Conservation (phyloP, 2,797 vertebrate species). For the Echiichthys vipera region DNA sequence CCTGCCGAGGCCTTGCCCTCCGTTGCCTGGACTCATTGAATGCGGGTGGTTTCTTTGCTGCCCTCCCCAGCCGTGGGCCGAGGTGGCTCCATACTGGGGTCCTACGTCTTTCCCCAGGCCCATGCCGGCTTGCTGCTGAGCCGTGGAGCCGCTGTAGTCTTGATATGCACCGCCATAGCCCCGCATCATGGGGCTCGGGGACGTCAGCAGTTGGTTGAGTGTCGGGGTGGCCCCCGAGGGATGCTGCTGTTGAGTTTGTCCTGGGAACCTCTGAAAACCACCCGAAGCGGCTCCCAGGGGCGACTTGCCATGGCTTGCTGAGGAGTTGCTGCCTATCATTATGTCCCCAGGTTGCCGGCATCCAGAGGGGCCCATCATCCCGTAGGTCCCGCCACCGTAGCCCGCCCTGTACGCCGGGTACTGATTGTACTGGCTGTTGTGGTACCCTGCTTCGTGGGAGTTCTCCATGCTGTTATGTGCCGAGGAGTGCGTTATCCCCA, state of each 20-base stretch:
- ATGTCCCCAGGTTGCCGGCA: constrained; percentile 85
- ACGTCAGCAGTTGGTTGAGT: constrained; percentile 94
- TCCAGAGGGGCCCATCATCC: constrained; percentile 88
- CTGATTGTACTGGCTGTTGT: constrained; percentile 91
- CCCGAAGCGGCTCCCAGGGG: constrained; percentile 83
- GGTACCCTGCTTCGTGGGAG: constrained; percentile 89
- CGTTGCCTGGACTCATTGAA: constrained; percentile 89
- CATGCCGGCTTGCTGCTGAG: constrained; percentile 83
- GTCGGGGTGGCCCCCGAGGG: constrained; percentile 94
- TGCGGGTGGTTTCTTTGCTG: constrained; percentile 91
- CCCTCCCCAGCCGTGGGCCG: constrained; percentile 90
- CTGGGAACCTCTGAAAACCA: constrained; percentile 92
- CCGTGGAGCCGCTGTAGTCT: constrained; percentile 88
- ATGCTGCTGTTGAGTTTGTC: constrained; percentile 83
- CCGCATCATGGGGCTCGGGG: constrained; percentile 95
- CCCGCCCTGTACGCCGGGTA: constrained; percentile 88
- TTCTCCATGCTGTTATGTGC: constrained; percentile 88
- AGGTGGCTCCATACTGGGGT: constrained; percentile 87
- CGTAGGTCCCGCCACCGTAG: constrained; percentile 89
- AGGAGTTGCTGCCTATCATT: constrained; percentile 85
- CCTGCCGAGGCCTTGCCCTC: constrained; percentile 86
- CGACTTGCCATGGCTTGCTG: constrained; percentile 84
- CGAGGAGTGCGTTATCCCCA: constrained; percentile 91
- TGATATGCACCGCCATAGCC: constrained; percentile 91
- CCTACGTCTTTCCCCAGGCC: constrained; percentile 91